Evolutionary conservation across 2,113 vertebrate genomes (phyloP).

Genomic region (Nipponia nippon): DNA sequence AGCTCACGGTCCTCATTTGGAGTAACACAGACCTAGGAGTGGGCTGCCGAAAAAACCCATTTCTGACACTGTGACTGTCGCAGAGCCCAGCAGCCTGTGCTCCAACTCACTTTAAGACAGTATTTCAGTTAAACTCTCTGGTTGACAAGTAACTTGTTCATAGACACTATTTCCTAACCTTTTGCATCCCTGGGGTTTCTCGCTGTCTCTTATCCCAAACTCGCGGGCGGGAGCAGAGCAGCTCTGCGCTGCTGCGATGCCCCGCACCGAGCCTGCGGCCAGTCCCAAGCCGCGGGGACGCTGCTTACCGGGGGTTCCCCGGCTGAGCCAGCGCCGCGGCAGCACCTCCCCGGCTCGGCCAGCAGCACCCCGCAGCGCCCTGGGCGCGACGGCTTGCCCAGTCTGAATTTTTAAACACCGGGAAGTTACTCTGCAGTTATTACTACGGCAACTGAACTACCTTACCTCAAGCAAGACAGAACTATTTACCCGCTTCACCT

Average conservation of each 20-base stretch:
- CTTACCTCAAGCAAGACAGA: background rate
- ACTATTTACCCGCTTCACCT: background rate
- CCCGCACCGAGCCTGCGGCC: background rate
- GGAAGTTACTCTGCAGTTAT: background rate
- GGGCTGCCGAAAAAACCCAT: background rate
- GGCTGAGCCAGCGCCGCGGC: background rate
- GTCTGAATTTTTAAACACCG: background rate
- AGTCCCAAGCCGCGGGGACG: background rate
- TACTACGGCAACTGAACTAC: background rate
- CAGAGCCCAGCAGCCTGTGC: background rate
- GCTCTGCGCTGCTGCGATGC: accelerated
- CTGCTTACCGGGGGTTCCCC: background rate
- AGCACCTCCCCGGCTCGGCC: background rate
- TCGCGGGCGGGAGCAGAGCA: background rate
- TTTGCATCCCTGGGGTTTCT: background rate
- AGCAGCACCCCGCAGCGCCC: background rate
- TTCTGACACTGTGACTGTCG: background rate
- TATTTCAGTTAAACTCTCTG: background rate
- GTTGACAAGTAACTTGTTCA: background rate
- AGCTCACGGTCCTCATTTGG: background rate
- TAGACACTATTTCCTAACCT: too few species aligned
- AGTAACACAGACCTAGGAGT: accelerated
- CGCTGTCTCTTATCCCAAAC: too few species aligned
- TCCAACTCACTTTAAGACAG: background rate
- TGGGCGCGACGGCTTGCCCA: accelerated